These are phyloP conservation scores for Platygyra sinensis DNA, from an alignment of 64 coral and sea anemone genomes.

Conservation along the genomic window DNA sequence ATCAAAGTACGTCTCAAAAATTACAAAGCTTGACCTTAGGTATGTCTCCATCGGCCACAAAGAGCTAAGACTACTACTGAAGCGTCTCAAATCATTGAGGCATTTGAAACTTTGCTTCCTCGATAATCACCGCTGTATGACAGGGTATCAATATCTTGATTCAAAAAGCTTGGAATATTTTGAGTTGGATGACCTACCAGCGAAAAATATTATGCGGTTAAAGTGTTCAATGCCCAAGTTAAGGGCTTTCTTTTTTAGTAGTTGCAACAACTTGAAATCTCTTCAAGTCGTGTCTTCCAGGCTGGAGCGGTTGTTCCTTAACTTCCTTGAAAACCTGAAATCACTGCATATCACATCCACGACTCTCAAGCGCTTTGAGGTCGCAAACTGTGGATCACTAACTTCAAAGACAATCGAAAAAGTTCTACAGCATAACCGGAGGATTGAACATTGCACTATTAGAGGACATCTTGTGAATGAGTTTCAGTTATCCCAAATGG, in stretches of 20 bases:
- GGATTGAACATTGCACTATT: conserved; percentile 2
- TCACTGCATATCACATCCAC: conserved; percentile 9
- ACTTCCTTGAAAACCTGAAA: neutral
- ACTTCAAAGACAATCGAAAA: conserved; percentile 11
- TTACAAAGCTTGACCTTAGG: conserved; percentile 22
- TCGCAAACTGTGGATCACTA: conserved; percentile 10
- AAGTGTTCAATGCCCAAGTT: conserved; percentile 36
- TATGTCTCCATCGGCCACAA: conserved; percentile 43
- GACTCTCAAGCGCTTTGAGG: conserved; percentile 2
- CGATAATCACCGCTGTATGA: conserved; percentile 6
- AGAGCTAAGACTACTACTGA: conserved; percentile 14
- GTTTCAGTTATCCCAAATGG: conserved; percentile 6
- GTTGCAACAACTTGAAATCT: conserved; percentile 15
- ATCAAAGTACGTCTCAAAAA: neutral
- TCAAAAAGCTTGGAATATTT: conserved; percentile 32
- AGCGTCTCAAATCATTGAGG: conserved; percentile 1
- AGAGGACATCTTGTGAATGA: neutral
- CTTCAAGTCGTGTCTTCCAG: conserved; percentile 12
- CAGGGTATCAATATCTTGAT: conserved; percentile 35
- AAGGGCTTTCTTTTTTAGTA: neutral
- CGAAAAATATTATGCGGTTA: conserved; percentile 1
- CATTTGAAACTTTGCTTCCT: conserved; percentile 7
- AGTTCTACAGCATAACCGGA: conserved; percentile 4
- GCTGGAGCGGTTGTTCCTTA: neutral
- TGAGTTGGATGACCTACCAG: conserved; percentile 22